A percentile compares a stretch with the other conserved stretches of the same genome.
Conservation (phyloP, 2,888 invertebrate species). For the Eristalis intricaria region DNA sequence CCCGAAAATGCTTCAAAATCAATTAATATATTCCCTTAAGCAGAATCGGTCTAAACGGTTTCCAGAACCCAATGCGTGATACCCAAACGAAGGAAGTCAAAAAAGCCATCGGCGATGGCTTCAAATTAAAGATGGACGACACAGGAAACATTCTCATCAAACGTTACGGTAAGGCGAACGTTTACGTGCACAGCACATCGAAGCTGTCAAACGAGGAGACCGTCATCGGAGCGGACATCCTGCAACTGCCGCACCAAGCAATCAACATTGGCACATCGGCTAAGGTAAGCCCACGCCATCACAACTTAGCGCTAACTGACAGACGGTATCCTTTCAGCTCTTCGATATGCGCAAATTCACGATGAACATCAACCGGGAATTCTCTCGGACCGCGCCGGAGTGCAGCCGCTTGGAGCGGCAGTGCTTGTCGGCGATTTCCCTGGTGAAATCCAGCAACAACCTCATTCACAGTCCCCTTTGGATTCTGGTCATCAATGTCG, state of each 20-base stretch:
- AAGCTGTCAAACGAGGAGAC: constrained; percentile 82
- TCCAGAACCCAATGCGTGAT: constrained; percentile 97
- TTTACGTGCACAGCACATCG: constrained; percentile 84
- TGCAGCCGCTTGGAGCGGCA: constrained; percentile 86
- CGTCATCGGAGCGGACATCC: constrained; percentile 86
- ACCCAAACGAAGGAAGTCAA: constrained; percentile 95
- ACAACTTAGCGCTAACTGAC: neutral
- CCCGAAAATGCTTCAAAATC: neutral
- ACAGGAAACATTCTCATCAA: constrained; percentile 87
- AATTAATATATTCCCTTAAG: constrained; percentile 71
- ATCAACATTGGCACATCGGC: constrained; percentile 85
- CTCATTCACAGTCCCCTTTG: constrained; percentile 89
- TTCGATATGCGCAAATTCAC: constrained; percentile 89
- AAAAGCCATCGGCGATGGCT: constrained; percentile 93
- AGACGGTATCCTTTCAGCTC: constrained; percentile 80
- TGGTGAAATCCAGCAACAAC: constrained; percentile 87
- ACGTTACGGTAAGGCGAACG: constrained; percentile 86
- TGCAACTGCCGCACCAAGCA: constrained; percentile 85
- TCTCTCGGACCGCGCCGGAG: constrained; percentile 86
- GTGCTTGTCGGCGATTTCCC: constrained; percentile 87
- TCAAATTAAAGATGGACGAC: constrained; percentile 88
- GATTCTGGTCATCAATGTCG: constrained; percentile 90
- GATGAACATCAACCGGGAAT: constrained; percentile 86
- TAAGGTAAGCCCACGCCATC: constrained; percentile 82
- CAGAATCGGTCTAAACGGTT: constrained; percentile 97